Evolutionary conservation across 2,797 vertebrate genomes (phyloP), one percentile per base, ranked within the genome.

Genomic region (Euphonia xanthogaster): DNA sequence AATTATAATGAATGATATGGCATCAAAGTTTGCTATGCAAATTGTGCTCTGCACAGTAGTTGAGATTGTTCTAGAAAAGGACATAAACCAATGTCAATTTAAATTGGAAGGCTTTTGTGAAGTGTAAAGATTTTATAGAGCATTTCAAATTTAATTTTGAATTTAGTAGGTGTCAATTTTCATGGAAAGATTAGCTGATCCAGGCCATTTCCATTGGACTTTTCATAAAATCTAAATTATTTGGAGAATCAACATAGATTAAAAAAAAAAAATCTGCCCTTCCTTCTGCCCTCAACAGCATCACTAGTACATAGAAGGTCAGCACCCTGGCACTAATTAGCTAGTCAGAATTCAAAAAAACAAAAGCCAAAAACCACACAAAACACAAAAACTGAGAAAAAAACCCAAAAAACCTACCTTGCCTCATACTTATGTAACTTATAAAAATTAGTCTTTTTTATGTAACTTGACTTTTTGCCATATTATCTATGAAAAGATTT

Each of bases 91-190:
- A 94, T 44, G 50, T 87, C 57, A 94, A 81, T 93, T 94, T 95
- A 92, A 94, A 93, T 82, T 95, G 47, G 27, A 96, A 96, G n/a
- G 62, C 14, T 90, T 97, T 48, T 90, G 35, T 80, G 65, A 96
- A 81, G 16, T 50, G 78, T 79, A 83, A 77, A 92, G 53, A 47
- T 86, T 92, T 93, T 78, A 63, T 8, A 82, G 30, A 92, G 53
- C 40, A 85, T 74, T 97, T 97, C 31, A 96, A 94, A 95, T 96
- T 94, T 88, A 91, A 95, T 96, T 95, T 96, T 90, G 17, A 95
- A 95, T 92, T 90, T 81, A 89, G 37, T 82, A 81, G 81, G 53
- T 84, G 88, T 82, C 33, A 87, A 20, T 71, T 67, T 88, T 96
- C 67, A 65, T 90, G 60, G 73, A 77, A 96, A 51, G 62, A 94